Evolutionary conservation across 2,888 invertebrate species (phyloP).

Genomic region (Epinotia demarniana): DNA sequence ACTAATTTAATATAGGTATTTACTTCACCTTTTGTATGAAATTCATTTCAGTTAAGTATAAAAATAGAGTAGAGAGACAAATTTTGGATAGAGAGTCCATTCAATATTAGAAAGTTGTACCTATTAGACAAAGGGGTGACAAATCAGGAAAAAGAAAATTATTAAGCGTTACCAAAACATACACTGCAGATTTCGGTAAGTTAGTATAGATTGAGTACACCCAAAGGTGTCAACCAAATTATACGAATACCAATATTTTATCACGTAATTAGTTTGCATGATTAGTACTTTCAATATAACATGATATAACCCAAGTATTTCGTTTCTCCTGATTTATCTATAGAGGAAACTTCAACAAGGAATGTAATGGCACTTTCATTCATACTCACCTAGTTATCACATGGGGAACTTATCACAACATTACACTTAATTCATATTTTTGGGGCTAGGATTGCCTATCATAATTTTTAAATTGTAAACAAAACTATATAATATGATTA

Average conservation of each 20-base stretch:
- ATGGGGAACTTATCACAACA: conserved; percentile 54
- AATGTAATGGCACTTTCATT: conserved; percentile 72
- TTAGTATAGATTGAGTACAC: neutral
- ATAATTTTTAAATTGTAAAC: conserved; percentile 44
- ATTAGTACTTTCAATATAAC: neutral
- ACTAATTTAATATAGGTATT: neutral
- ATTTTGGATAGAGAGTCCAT: neutral
- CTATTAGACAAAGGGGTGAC: conserved; percentile 8
- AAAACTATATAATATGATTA: conserved; percentile 38
- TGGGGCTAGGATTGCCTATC: conserved; percentile 49
- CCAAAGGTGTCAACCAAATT: neutral
- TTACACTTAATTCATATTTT: conserved; percentile 53
- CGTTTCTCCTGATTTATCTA: conserved; percentile 4
- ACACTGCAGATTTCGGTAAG: neutral
- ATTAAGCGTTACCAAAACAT: neutral
- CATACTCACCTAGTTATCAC: conserved; percentile 72
- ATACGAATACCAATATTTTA: neutral
- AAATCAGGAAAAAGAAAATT: conserved; percentile 10
- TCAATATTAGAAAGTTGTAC: conserved; percentile 3
- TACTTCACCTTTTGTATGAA: neutral
- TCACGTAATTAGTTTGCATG: neutral
- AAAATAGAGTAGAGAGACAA: conserved; percentile 23
- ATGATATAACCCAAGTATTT: neutral
- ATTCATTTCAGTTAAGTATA: neutral
- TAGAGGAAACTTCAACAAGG: conserved; percentile 30